A percentile compares a stretch with the other conserved stretches of the same genome.
These are phyloP conservation scores for Actias luna DNA, from an alignment of 2,888 invertebrate genomes.

Conservation along the genomic window DNA sequence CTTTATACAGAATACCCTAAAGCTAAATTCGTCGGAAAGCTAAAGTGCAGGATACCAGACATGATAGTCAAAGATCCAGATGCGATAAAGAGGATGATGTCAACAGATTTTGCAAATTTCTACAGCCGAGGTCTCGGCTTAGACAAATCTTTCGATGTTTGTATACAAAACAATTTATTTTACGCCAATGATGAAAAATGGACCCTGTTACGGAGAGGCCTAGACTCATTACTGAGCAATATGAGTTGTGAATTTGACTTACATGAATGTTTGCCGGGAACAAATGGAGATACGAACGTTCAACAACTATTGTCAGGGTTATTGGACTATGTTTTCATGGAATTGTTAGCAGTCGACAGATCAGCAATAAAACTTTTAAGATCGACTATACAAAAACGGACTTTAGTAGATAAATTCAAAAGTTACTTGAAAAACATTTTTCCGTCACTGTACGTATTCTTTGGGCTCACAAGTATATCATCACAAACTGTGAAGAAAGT, in stretches of 20 bases:
- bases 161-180: slow-evolving; percentile 79
- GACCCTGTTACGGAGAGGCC: slow-evolving; percentile 62
- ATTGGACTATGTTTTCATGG: slow-evolving; percentile 73
- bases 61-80: slow-evolving; percentile 71
- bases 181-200: slow-evolving; percentile 75
- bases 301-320: slow-evolving; percentile 72
- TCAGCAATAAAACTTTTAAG: slow-evolving; percentile 54
- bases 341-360: slow-evolving; percentile 58
- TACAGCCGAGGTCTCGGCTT: slow-evolving; percentile 73
- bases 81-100: slow-evolving; percentile 68
- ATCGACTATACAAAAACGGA: slow-evolving; percentile 48
- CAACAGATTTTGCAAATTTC: slow-evolving; percentile 74
- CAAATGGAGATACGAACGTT: slow-evolving; percentile 75
- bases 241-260: slow-evolving; percentile 57
- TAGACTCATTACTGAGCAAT: slow-evolving; percentile 63
- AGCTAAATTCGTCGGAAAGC: slow-evolving; percentile 63
- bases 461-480: slow-evolving; percentile 53
- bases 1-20: slow-evolving; percentile 55
- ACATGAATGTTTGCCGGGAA: slow-evolving; percentile 75
- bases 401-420: slow-evolving; percentile 54
- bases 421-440: slow-evolving; percentile 70
- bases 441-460: slow-evolving; percentile 62
- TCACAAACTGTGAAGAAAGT: slow-evolving; percentile 49
- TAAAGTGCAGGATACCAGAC: slow-evolving; percentile 73
- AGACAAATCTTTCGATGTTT: slow-evolving; percentile 79